Conservation (phyloP, 2,888 invertebrate genomes). For the Hyppa rectilinea region DNA sequence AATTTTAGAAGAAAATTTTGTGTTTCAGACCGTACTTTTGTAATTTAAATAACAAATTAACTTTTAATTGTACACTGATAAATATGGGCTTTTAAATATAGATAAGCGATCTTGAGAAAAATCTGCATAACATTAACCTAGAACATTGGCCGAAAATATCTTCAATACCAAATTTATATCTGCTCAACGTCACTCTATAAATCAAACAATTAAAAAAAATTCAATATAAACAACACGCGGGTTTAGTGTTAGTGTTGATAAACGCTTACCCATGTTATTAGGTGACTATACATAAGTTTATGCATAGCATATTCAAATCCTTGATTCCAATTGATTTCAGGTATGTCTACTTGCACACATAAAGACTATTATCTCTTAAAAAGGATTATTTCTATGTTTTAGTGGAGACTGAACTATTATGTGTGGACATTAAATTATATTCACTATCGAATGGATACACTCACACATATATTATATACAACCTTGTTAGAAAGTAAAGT, state of each 20-base stretch:
- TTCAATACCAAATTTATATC: slow-evolving; percentile 7
- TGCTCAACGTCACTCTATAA: slow-evolving; percentile 20
- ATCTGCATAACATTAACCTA: neutral
- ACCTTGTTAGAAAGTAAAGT: no score
- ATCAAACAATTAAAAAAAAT: slow-evolving; percentile 9
- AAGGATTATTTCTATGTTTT: neutral
- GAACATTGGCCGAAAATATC: neutral
- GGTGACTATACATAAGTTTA: neutral
- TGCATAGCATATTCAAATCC: neutral
- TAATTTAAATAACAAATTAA: slow-evolving; percentile 27
- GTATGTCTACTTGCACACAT: neutral
- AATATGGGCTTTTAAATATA: neutral
- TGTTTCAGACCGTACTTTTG: neutral
- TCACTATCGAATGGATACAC: neutral
- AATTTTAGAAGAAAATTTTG: neutral
- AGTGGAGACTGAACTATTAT: neutral
- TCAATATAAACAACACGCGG: slow-evolving; percentile 5
- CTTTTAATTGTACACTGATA: neutral
- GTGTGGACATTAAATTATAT: neutral
- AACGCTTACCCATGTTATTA: no score
- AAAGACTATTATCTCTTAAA: neutral
- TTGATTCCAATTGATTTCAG: neutral
- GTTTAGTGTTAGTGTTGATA: neutral
- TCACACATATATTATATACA: neutral
- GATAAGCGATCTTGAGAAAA: neutral